Percentiles rank a stretch among this genome's conserved stretches.
These are phyloP conservation scores for Megalopta genalis DNA, from an alignment of 1,140 invertebrate species.

Conservation along the genomic window DNA sequence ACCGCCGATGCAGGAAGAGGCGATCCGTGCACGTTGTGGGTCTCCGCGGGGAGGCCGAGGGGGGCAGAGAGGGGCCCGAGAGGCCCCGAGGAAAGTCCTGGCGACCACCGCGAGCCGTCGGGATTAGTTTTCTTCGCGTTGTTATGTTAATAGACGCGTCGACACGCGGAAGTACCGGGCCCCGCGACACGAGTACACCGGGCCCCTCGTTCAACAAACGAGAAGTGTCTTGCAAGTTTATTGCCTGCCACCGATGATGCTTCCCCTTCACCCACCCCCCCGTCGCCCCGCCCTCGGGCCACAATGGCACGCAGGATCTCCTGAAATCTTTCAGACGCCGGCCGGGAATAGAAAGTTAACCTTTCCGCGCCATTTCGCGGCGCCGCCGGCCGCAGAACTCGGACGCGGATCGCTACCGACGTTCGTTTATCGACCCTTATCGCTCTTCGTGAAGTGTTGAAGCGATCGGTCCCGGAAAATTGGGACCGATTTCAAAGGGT, in stretches of 20 bases:
- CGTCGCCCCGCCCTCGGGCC: not conserved
- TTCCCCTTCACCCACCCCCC: not conserved
- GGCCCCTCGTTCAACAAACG: slow-evolving; percentile 49
- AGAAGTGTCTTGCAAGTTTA: slow-evolving; percentile 50
- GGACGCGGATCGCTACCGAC: too few species aligned
- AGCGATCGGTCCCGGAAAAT: too few species aligned
- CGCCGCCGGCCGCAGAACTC: too few species aligned
- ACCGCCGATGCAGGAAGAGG: slow-evolving; percentile 43
- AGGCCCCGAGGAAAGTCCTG: slow-evolving; percentile 57
- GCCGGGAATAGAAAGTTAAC: not conserved
- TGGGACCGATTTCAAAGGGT: too few species aligned
- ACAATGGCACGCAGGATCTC: not conserved
- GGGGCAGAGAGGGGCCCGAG: not conserved
- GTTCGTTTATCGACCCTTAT: too few species aligned
- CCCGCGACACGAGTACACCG: slow-evolving; percentile 31
- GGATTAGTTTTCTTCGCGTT: slow-evolving; percentile 69
- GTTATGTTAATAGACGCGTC: slow-evolving; percentile 71
- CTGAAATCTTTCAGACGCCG: not conserved
- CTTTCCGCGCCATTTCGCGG: not conserved
- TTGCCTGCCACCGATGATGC: slow-evolving; percentile 54
- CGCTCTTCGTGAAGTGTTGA: too few species aligned
- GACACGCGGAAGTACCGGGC: slow-evolving; percentile 65
- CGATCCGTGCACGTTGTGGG: too few species aligned
- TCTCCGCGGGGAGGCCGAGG: slow-evolving; percentile 67
- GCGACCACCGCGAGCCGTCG: slow-evolving; percentile 40